Evolutionary conservation across 2,888 invertebrate genomes (phyloP).

Genomic region (Drosophila hawaiiensis): DNA sequence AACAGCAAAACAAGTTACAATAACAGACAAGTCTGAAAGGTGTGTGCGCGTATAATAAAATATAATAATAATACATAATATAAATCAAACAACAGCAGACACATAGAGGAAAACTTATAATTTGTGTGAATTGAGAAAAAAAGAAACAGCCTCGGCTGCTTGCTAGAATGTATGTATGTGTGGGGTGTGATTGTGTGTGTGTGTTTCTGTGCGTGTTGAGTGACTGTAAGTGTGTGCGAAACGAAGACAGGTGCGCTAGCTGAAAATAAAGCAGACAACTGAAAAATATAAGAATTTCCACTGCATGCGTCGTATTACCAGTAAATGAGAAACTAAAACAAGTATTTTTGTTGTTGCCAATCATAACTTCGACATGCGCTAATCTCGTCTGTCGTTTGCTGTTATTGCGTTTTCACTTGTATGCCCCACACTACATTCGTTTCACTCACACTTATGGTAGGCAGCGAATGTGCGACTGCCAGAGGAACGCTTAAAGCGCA

Average conservation of each 20-base stretch:
- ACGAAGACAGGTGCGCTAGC: constrained; percentile 50
- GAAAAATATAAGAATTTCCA: constrained; percentile 18
- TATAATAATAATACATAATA: constrained; percentile 5
- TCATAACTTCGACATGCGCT: constrained; percentile 53
- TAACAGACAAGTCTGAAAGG: constrained; percentile 34
- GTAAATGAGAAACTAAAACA: constrained; percentile 27
- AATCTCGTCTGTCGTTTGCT: constrained; percentile 52
- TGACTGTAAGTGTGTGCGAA: constrained; percentile 49
- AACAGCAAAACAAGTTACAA: constrained; percentile 39
- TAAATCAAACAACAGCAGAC: constrained; percentile 27
- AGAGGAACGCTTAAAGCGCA: constrained; percentile 66
- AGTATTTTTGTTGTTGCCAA: constrained; percentile 43
- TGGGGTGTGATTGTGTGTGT: constrained; percentile 15
- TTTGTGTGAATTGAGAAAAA: constrained; percentile 42
- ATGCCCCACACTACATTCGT: constrained; percentile 50
- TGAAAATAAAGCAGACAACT: constrained; percentile 41
- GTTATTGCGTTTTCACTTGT: constrained; percentile 74
- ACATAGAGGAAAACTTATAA: constrained; percentile 25
- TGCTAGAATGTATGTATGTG: constrained; percentile 26
- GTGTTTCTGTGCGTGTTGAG: constrained; percentile 12
- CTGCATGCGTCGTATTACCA: constrained; percentile 15
- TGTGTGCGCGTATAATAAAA: constrained; percentile 33
- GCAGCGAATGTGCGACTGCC: constrained; percentile 14
- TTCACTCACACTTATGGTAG: constrained; percentile 57
- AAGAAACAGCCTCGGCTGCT: constrained; percentile 30